Evolutionary conservation across 2,797 vertebrate genomes (phyloP), one percentile per base, ranked within the genome.

Genomic region (Clamator glandarius): DNA sequence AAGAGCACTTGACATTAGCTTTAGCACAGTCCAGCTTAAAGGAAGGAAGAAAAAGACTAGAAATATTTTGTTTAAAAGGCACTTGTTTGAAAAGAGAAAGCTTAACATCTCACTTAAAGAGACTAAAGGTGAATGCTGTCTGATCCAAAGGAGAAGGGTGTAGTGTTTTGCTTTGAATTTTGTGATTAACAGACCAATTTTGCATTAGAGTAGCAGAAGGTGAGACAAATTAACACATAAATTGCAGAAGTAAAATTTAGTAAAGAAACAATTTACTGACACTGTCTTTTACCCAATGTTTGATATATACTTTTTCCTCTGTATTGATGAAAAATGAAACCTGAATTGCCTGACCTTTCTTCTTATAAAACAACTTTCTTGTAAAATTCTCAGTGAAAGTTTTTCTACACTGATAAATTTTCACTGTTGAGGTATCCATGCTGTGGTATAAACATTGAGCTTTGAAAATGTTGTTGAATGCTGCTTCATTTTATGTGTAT

Each of bases 401-500:
- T 92, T 9, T 75, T 78, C 31, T 62, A 66, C 64, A 54, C 1
- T 50, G 35, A 55, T 76, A 48, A 61, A 42, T 66, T n/a, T 4
- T 42, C 19, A 42, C 15, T 51, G 12, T 23, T 48, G 48, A 58
- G 8, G 31, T 72, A 36, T 39, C 12, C 5, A 24, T 73, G 8
- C 21, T 77, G 9, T 51, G 18, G 39, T n/a, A 48, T 4, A 81
- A 80, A 64, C 10, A 15, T 15, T 19, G 28, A 31, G 12, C 5
- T 84, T 81, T 78, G 15, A 68, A 92, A 73, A 48, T 18, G 7
- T 2, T 54, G 29, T 31, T 52, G 3, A 8, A 25, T 42, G 11
- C 3, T 15, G 3, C 4, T 1, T 3, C 3, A 29, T 67, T 89
- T 82, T 31, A 52, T n/a, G 15, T 12, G 5, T 57, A 5, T 2